A percentile compares a stretch with the other conserved stretches of the same genome.
These are phyloP conservation scores for Aphis craccivora DNA, from an alignment of 1,140 invertebrate genomes.

Conservation along the genomic window DNA sequence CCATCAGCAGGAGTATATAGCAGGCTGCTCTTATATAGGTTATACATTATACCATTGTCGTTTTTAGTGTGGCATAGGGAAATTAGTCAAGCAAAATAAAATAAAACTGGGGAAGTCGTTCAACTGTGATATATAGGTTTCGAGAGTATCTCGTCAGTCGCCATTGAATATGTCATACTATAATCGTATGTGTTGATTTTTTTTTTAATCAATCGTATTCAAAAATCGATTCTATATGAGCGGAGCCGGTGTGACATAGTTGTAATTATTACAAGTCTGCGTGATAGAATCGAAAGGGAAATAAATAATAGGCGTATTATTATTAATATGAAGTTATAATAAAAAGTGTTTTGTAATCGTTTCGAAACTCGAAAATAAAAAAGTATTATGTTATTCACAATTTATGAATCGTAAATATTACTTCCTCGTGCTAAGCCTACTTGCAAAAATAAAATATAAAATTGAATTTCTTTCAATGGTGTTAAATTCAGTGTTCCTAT, in stretches of 20 bases:
- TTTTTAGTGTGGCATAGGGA: background rate
- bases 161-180: background rate
- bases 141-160: background rate
- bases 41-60: no score
- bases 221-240: background rate
- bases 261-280: background rate
- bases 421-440: background rate
- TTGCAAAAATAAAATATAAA: background rate
- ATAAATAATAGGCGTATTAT: background rate
- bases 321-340: background rate
- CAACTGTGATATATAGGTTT: background rate
- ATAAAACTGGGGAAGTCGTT: background rate
- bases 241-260: background rate
- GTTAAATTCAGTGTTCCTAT: background rate
- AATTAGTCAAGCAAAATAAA: no score
- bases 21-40: no score
- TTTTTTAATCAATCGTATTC: background rate
- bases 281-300: background rate
- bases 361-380: background rate
- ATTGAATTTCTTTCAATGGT: background rate
- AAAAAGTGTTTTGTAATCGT: background rate
- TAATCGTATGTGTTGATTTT: background rate
- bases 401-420: background rate
- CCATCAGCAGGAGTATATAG: background rate
- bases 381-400: background rate